Conservation (phyloP, 2,797 vertebrate species). For the Benthosema pterotum region DNA sequence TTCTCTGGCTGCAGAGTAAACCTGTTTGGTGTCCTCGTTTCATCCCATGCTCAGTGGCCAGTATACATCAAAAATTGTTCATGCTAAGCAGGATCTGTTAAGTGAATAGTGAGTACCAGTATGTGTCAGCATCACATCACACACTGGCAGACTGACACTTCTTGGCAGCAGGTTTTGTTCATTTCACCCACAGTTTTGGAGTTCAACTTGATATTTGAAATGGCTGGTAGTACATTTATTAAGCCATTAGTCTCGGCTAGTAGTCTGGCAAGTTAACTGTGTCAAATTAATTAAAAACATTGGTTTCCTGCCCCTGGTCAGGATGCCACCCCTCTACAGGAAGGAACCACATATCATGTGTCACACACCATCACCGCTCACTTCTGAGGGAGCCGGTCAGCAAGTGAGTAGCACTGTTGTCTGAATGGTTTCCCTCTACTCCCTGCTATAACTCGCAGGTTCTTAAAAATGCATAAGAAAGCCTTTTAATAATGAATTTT, state of each 20-base stretch:
- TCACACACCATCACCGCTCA: neutral
- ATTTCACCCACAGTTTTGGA: neutral
- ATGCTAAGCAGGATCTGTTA: neutral
- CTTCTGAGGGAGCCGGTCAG: neutral
- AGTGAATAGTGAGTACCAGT: neutral
- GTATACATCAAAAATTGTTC: neutral
- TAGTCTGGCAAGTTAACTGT: too few species aligned
- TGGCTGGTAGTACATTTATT: neutral
- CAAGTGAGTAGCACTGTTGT: neutral
- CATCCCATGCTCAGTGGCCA: neutral
- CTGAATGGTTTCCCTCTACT: neutral
- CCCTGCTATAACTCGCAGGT: neutral
- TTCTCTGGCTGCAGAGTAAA: too few species aligned
- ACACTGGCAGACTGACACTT: neutral
- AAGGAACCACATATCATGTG: conserved; percentile 5
- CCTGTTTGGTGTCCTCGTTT: neutral
- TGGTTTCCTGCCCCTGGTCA: neutral
- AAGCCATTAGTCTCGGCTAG: neutral
- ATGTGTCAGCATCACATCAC: neutral
- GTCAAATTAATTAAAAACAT: neutral
- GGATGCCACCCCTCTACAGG: neutral
- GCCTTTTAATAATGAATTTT: neutral
- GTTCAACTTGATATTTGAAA: neutral
- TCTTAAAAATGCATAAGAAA: neutral
- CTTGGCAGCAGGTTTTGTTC: neutral